phyloP scores from a whole-genome alignment of 2,113 vertebrate species.

The Microcebus lehilahytsara region DNA sequence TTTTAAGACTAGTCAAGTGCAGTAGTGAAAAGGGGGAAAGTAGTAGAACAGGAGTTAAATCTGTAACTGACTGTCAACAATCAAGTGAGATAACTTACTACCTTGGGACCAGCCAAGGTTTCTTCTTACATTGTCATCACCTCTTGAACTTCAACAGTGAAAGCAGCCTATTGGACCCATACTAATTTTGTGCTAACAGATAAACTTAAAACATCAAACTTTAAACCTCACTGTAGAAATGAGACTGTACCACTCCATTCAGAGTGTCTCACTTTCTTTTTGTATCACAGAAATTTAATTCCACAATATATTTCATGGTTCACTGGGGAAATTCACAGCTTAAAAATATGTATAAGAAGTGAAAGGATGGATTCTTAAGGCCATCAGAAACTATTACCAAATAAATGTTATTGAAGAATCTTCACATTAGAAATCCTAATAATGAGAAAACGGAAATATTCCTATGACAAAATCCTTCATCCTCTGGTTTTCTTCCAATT shows the following conservation, averaged over 20 bases:
- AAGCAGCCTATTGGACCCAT: neutral
- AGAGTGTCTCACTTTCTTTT: neutral
- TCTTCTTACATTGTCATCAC: neutral
- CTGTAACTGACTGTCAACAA: too few relatives aligned
- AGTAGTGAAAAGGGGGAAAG: too few relatives aligned
- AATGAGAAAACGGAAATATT: conserved; percentile 69
- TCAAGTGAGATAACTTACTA: too few relatives aligned
- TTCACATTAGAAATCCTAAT: conserved; percentile 72
- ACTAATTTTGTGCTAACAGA: neutral
- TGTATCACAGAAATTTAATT: neutral
- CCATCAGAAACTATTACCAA: neutral
- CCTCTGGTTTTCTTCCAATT: conserved; percentile 42
- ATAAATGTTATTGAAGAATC: conserved; percentile 69
- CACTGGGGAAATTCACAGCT: conserved; percentile 60
- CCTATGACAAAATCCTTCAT: conserved; percentile 64
- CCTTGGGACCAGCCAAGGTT: neutral
- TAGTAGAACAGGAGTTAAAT: too few relatives aligned
- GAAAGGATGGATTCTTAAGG: conserved; percentile 34
- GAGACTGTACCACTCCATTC: neutral
- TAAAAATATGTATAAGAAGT: neutral
- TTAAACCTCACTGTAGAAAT: conserved; percentile 4
- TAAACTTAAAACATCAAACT: conserved; percentile 20
- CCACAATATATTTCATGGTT: conserved; percentile 6
- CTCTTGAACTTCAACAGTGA: neutral
- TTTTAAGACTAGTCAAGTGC: too few relatives aligned